Conservation (phyloP, 1,140 invertebrate genomes). For the Megalopta genalis region DNA sequence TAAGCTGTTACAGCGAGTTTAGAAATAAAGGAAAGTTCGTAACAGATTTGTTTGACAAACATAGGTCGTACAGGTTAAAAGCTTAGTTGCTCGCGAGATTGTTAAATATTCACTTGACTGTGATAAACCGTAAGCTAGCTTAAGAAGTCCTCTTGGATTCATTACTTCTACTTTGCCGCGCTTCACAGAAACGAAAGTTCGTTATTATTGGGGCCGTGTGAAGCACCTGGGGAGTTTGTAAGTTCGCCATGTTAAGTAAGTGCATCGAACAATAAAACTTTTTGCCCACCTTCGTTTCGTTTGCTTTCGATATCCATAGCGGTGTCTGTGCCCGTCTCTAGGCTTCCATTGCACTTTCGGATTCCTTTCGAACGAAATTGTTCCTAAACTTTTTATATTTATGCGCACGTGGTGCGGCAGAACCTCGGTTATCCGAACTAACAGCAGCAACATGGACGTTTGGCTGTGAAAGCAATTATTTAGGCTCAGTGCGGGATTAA, state of each 20-base stretch:
- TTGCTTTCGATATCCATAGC: background rate
- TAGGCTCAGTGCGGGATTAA: no score
- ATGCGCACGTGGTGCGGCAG: no score
- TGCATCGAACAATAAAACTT: slow-evolving; percentile 35
- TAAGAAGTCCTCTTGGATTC: slow-evolving; percentile 52
- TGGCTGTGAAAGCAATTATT: no score
- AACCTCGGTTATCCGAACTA: no score
- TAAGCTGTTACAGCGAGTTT: background rate
- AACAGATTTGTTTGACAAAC: background rate
- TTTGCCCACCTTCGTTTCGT: background rate
- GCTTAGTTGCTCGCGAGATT: slow-evolving; percentile 34
- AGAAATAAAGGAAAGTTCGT: background rate
- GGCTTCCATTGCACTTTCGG: background rate
- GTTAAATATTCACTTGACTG: slow-evolving; percentile 61
- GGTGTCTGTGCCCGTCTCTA: background rate
- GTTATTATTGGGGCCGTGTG: slow-evolving; percentile 54
- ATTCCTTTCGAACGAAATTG: background rate
- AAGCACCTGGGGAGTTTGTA: slow-evolving; percentile 42
- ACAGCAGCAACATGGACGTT: no score
- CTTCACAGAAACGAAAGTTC: slow-evolving; percentile 55
- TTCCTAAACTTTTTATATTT: background rate
- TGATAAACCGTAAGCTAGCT: slow-evolving; percentile 58
- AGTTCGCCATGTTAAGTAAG: slow-evolving; percentile 23
- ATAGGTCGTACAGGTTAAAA: slow-evolving; percentile 35
- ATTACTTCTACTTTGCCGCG: slow-evolving; percentile 58